Conservation (phyloP, 1,140 invertebrate species). For the Sitophilus oryzae region DNA sequence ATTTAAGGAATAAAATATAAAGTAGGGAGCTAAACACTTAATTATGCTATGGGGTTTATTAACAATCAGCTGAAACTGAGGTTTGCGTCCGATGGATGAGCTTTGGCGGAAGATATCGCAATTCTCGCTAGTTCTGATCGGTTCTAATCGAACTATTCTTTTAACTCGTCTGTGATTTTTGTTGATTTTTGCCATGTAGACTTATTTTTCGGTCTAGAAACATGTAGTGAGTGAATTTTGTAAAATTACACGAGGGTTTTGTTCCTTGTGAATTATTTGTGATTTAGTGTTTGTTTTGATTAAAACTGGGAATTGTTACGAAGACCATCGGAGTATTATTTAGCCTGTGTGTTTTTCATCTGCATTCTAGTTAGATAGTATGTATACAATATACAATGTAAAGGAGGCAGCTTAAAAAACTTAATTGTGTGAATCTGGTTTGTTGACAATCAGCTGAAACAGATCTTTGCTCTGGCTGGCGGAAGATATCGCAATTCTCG, state of each 20-base stretch:
- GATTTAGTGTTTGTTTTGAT: neutral
- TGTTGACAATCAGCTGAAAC: no score
- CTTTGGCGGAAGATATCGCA: conserved; percentile 8
- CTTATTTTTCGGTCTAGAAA: no score
- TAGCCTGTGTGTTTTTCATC: conserved; percentile 58
- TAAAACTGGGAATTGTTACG: conserved; percentile 61
- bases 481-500: neutral
- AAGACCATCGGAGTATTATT: conserved; percentile 66
- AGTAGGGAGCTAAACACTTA: no score
- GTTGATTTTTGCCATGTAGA: no score
- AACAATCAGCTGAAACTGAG: no score
- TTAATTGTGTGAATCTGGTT: no score
- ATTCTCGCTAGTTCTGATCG: no score
- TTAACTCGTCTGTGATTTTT: no score
- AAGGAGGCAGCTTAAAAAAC: no score
- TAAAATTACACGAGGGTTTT: neutral
- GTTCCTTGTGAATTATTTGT: conserved; percentile 13
- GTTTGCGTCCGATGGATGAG: conserved; percentile 2
- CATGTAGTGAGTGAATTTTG: neutral
- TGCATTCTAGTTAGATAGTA: no score
- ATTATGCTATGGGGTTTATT: no score
- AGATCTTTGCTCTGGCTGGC: neutral
- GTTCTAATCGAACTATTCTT: no score
- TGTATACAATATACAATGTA: neutral
- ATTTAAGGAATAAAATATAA: neutral